Percentiles rank a stretch among this genome's conserved stretches.
Conservation (phyloP, 1,140 invertebrate species). For the Magallana angulata region DNA sequence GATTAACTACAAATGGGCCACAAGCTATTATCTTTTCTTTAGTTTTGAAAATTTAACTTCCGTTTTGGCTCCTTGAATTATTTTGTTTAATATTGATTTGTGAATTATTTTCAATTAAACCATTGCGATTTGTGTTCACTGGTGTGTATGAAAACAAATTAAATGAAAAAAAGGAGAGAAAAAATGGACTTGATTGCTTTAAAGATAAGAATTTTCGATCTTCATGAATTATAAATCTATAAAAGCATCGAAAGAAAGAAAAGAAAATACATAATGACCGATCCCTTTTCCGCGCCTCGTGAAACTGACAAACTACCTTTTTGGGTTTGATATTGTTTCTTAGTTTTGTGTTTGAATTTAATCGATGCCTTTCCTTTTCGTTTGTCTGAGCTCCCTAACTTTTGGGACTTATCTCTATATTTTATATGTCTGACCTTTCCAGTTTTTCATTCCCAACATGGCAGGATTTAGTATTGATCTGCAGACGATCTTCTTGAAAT, state of each 20-base stretch:
- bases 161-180: conserved; percentile 9
- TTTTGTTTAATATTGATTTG: conserved; percentile 32
- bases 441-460: conserved; percentile 2
- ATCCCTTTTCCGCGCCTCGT: background rate
- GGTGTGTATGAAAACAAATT: conserved; percentile 23
- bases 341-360: conserved; percentile 23
- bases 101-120: conserved; percentile 38
- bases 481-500: conserved; percentile 44
- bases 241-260: conserved; percentile 3
- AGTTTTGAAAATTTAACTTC: conserved; percentile 32
- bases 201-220: conserved; percentile 38
- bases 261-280: conserved; percentile 16
- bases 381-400: conserved; percentile 16
- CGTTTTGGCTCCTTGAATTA: conserved; percentile 35
- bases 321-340: conserved; percentile 13
- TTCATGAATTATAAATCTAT: conserved; percentile 38
- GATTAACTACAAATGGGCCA: background rate
- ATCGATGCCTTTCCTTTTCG: conserved; percentile 28
- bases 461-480: conserved; percentile 35
- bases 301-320: conserved; percentile 23
- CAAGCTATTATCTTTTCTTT: conserved; percentile 30
- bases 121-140: conserved; percentile 22
- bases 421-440: conserved; percentile 21
- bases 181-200: conserved; percentile 34
- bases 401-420: conserved; percentile 34